Base-by-base conservation (phyloP, 2,888 invertebrate genomes). In the Ecliptopera silaceata region DNA sequence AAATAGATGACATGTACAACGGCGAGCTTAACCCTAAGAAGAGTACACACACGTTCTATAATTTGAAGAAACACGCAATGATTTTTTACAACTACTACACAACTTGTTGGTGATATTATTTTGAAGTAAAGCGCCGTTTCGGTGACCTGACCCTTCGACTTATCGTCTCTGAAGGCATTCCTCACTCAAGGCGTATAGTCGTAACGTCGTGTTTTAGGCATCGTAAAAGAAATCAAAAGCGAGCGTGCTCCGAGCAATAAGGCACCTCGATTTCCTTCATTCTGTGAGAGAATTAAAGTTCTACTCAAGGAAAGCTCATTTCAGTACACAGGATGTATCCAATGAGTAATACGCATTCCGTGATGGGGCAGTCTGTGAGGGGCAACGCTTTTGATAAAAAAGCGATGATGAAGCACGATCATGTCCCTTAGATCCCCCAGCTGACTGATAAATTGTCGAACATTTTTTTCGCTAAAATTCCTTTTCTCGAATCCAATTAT, bases 321-420 rank as follows among this genome's bases (percentile, higher is more conserved):
- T 76, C 74, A 74, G 74, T 76, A 81, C 78, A 77, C 75, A 79
- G 75, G 79, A 81, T 53, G 77, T 86, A 82, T 80, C 77, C 72
- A 77, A 74, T 76, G 77, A 76, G 82, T 80, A 86, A 87, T 87
- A 84, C 82, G 80, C 82, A 86, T 83, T 86, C 82, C 77, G 74
- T 75, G 74, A 76, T 68, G 71, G 70, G 71, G 78, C 65, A 72
- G 74, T 62, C 64, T 59, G 38, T 10, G 50, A 53, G 63, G 66
- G 63, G 70, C 64, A 68, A 76, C 74, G 74, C 70, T 75, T 84
- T 84, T 82, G 79, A 78, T 76, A 77, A 79, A 83, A 84, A 87
- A 86, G 84, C 80, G 80, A 86, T 88, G 86, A 88, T 86, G 85
- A 82, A 85, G 83, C 85, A 80, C 82, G 84, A 84, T 83, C 84